A percentile compares a stretch with the other conserved stretches of the same genome.
These are phyloP conservation scores for Pogonophryne albipinna DNA, from an alignment of 2,797 vertebrate genomes.

Conservation along the genomic window DNA sequence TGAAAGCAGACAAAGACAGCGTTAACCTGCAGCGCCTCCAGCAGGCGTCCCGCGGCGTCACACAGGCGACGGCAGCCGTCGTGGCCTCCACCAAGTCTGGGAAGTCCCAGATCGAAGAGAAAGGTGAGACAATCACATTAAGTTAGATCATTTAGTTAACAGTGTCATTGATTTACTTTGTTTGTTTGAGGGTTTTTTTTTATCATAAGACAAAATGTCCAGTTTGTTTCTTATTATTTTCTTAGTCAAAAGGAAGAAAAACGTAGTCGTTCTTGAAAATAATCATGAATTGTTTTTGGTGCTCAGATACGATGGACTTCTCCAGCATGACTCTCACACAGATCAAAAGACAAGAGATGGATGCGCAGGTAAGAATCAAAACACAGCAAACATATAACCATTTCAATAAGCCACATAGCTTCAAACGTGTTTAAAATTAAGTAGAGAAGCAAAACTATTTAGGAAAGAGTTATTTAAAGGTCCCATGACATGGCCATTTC, in stretches of 20 bases:
- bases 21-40: conserved; percentile 90
- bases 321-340: conserved; percentile 96
- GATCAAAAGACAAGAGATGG: conserved; percentile 99
- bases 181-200: fast-evolving
- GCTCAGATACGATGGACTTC: conserved; percentile 95
- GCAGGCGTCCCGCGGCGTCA: conserved; percentile 92
- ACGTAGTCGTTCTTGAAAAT: not conserved
- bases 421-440: not conserved
- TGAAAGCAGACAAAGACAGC: conserved; percentile 97
- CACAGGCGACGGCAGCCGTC: conserved; percentile 92
- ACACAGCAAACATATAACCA: not conserved
- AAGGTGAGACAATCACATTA: conserved; percentile 77
- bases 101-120: conserved; percentile 95
- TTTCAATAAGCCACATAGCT: not conserved
- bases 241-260: not conserved
- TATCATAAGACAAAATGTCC: not conserved
- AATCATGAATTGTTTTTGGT: not conserved
- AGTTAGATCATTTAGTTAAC: not conserved
- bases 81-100: conserved; percentile 97
- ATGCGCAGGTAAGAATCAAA: conserved; percentile 89
- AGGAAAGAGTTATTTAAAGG: not conserved
- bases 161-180: not conserved
- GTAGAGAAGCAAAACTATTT: not conserved
- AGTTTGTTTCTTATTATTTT: not conserved
- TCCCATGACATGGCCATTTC: no score